These are phyloP conservation scores for Regulus satrapa DNA, from an alignment of 2,113 vertebrate species.

Conservation along the genomic window DNA sequence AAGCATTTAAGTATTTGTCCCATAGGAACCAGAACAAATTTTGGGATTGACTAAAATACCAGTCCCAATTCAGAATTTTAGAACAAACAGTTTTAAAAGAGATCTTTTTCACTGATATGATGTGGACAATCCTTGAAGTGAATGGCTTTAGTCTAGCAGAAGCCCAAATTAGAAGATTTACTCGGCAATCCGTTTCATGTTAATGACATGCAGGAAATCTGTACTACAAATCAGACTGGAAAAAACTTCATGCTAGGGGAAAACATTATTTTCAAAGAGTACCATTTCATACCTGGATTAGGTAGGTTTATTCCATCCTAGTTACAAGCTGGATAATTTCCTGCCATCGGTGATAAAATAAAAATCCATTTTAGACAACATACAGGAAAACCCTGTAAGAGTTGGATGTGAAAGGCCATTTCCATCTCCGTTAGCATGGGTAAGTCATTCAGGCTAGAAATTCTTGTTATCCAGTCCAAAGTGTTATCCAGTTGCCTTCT, in stretches of 20 bases:
- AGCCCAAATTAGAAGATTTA: background rate
- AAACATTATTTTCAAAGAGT: background rate
- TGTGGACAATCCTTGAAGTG: background rate
- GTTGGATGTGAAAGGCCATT: background rate
- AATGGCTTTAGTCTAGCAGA: background rate
- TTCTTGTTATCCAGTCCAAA: background rate
- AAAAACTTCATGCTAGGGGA: background rate
- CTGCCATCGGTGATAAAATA: background rate
- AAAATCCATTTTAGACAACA: background rate
- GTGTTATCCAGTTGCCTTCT: background rate
- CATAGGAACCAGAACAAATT: background rate
- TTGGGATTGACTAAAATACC: background rate
- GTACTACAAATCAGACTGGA: background rate
- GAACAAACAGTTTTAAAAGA: background rate
- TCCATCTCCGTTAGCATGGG: background rate
- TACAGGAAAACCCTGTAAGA: background rate
- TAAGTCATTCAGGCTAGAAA: background rate
- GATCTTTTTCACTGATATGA: background rate
- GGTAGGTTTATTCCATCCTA: background rate
- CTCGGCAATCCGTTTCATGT: background rate
- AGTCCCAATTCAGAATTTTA: background rate
- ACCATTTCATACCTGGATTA: constrained; percentile 33
- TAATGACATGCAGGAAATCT: background rate
- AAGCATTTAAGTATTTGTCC: background rate
- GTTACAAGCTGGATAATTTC: background rate